phyloP scores from a whole-genome alignment of 1,140 invertebrate species.

The Orussus abietinus region DNA sequence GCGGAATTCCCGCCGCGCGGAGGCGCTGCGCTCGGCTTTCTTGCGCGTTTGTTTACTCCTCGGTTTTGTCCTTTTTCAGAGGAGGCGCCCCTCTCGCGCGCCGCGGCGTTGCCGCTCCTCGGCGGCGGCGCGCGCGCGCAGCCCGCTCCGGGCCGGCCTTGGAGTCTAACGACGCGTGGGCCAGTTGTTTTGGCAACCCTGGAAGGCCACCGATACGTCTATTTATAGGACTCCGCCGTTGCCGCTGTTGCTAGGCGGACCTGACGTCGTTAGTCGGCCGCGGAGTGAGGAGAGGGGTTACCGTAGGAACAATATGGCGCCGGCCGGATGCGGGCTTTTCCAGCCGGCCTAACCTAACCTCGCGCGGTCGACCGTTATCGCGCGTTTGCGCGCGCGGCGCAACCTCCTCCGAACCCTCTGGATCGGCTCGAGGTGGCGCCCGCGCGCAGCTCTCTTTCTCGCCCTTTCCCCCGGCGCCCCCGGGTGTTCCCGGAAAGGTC shows the following conservation, averaged over 20 bases:
- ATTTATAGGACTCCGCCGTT: conserved; percentile 30
- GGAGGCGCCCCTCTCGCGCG: background rate
- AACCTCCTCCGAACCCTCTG: no score
- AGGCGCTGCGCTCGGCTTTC: no score
- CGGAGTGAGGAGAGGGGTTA: conserved; percentile 15
- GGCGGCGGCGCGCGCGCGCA: conserved; percentile 9
- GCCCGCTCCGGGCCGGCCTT: background rate
- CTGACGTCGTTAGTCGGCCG: conserved; percentile 18
- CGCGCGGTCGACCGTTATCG: no score
- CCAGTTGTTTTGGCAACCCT: conserved; percentile 39
- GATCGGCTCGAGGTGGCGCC: no score
- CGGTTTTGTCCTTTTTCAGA: no score
- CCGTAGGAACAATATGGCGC: conserved; percentile 35
- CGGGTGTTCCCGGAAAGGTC: background rate
- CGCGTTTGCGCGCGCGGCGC: no score
- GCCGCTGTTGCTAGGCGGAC: conserved; percentile 40
- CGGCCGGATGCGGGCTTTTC: conserved; percentile 27
- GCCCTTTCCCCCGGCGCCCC: background rate
- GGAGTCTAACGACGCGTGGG: conserved; percentile 16
- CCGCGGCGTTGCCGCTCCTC: conserved; percentile 28
- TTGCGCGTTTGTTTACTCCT: no score
- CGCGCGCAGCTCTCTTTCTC: conserved; percentile 13
- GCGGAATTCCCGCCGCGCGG: no score
- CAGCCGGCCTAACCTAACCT: no score
- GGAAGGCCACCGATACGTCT: conserved; percentile 34